phyloP scores from a whole-genome alignment of 2,113 vertebrate genomes.

The Rostratula benghalensis region DNA sequence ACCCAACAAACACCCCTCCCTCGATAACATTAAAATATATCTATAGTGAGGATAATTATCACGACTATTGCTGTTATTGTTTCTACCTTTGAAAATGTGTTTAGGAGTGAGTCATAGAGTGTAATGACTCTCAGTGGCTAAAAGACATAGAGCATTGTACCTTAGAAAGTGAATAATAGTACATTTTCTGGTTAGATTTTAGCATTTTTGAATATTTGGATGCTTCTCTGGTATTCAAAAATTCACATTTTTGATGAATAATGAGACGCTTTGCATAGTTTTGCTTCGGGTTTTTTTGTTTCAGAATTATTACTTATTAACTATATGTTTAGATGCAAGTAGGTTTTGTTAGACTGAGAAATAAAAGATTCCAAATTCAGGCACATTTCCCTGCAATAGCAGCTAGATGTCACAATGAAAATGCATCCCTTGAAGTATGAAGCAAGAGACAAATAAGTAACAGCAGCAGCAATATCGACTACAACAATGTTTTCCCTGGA shows the following conservation, averaged over 20 bases:
- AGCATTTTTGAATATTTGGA: not conserved
- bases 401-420: not conserved
- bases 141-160: not conserved
- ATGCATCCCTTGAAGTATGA: not conserved
- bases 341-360: not conserved
- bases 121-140: not conserved
- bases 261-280: not conserved
- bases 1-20: not conserved
- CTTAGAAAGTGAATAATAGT: not conserved
- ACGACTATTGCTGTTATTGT: not conserved
- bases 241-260: not conserved
- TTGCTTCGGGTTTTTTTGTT: not conserved
- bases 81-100: not conserved
- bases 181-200: not conserved
- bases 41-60: not conserved
- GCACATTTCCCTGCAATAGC: not conserved
- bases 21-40: not conserved
- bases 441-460: constrained; percentile 13
- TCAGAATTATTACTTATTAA: not conserved
- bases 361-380: not conserved
- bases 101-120: not conserved
- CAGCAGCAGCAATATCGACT: not conserved
- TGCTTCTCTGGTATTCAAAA: not conserved
- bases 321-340: not conserved
- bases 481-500: not conserved